Base-by-base conservation (phyloP, 23 tunicate species). In the Trididemnum miniatum region DNA sequence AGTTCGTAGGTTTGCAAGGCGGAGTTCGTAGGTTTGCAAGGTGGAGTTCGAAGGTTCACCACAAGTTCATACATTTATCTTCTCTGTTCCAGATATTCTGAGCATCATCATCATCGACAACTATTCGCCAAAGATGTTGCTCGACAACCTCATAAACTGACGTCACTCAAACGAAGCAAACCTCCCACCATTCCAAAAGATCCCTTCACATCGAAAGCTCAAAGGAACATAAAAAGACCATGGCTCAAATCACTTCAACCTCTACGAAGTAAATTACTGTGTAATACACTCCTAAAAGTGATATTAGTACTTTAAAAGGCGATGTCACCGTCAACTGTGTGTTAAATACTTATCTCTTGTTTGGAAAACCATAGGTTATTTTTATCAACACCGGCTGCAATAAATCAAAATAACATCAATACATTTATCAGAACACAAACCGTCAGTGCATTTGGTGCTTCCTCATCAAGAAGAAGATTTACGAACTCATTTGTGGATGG, bases 151-250 rank as follows among this genome's bases (percentile, higher is more conserved):
- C 29, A 5, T 18, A 62, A 62, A 62, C 67, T 62, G 5, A 71
- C 37, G 29, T 52, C 82, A 1, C n/a, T 26, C 28, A 34, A 51
- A 38, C 23, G 27, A n/a, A 44, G 82, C 29, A 88, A 88, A 54
- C 72, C 79, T 0, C 80, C 73, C 2, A 88, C 93, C 0, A 64
- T 82, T 5, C 87, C 87, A 0, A 34, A 31, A 66, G 83, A 88
- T 34, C 93, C 93, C 0, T 88, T 88, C 32, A 76, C 60, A 35
- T 88, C 93, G 1, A 75, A 35, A 37, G 7, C 4, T 7, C 26
- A 82, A 5, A 57, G 93, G 24, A 49, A 59, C 2, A 76, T 88
- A 29, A 77, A 88, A 33, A 71, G 80, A 35, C 80, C 85, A 22
- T 88, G 93, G 93, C 35, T 86, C 31, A 59, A 71, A 80, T 2